phyloP scores from a whole-genome alignment of 2,797 vertebrate species.

The Falco cherrug region DNA sequence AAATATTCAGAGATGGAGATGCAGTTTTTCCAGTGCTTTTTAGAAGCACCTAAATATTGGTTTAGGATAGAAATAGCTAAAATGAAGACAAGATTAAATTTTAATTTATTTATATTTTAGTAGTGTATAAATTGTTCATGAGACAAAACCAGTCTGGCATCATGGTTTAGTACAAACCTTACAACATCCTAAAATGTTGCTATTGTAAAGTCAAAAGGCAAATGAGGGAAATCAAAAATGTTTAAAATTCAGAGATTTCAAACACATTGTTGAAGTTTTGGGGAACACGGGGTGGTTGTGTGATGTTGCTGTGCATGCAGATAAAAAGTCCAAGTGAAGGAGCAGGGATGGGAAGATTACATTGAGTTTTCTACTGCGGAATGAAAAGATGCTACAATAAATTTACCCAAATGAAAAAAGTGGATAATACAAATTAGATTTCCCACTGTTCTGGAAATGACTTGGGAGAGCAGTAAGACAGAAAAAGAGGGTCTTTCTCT shows the following conservation, averaged over 20 bases:
- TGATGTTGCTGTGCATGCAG: background rate
- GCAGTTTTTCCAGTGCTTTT: background rate
- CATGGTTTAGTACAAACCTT: background rate
- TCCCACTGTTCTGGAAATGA: background rate
- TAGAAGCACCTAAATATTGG: background rate
- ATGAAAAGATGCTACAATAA: background rate
- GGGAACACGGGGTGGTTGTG: rapidly evolving
- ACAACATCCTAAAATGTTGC: background rate
- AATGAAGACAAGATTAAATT: background rate
- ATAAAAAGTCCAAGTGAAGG: background rate
- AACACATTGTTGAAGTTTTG: background rate
- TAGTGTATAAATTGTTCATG: background rate
- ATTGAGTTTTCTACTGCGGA: background rate
- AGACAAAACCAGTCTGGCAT: background rate
- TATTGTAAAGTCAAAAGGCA: background rate
- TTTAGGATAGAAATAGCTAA: background rate
- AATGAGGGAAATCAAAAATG: background rate
- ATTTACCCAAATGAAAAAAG: background rate
- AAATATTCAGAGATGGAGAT: background rate
- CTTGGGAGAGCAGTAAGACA: background rate
- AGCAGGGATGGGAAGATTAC: background rate
- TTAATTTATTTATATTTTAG: background rate
- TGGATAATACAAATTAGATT: background rate
- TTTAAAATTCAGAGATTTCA: background rate
- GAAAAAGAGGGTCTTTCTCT: background rate